Evolutionary conservation across 2,113 vertebrate genomes (phyloP).

Genomic region (Protobothrops mucrosquamatus): DNA sequence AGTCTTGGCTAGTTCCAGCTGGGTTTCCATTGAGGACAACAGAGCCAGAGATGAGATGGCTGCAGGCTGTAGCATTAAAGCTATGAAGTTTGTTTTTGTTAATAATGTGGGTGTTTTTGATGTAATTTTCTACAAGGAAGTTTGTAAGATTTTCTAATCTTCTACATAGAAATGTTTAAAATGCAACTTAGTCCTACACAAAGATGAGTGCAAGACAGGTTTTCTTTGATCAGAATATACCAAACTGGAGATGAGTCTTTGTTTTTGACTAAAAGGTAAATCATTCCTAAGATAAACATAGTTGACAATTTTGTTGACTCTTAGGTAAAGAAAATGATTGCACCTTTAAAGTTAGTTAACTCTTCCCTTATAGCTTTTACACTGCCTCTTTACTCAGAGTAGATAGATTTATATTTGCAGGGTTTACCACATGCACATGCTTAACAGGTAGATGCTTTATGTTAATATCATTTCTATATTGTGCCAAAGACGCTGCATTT

Average conservation of each 20-base stretch:
- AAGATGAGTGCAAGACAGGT: background rate
- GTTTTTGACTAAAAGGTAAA: background rate
- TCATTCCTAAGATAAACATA: background rate
- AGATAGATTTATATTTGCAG: background rate
- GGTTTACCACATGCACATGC: constrained; percentile 36
- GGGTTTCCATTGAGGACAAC: background rate
- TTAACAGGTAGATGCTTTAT: constrained; percentile 59
- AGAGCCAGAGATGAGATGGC: background rate
- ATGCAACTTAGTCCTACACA: constrained; percentile 6
- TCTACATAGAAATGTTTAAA: constrained; percentile 3
- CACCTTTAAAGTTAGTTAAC: background rate
- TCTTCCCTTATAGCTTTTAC: background rate
- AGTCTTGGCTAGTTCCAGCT: background rate
- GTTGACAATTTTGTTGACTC: background rate
- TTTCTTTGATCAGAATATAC: background rate
- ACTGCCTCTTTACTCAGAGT: background rate
- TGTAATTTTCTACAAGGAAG: constrained; percentile 2
- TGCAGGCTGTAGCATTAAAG: background rate
- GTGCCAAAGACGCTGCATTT: constrained; percentile 67
- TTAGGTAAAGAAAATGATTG: background rate
- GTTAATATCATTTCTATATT: constrained; percentile 64
- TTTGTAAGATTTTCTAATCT: constrained; percentile 23
- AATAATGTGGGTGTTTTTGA: constrained; percentile 2
- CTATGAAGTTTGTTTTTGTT: constrained; percentile 10
- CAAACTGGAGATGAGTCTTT: background rate